A percentile compares a stretch with the other conserved stretches of the same genome.
Evolutionary conservation across 2,888 invertebrate species (phyloP).

Genomic region (Mythimna vitellina): DNA sequence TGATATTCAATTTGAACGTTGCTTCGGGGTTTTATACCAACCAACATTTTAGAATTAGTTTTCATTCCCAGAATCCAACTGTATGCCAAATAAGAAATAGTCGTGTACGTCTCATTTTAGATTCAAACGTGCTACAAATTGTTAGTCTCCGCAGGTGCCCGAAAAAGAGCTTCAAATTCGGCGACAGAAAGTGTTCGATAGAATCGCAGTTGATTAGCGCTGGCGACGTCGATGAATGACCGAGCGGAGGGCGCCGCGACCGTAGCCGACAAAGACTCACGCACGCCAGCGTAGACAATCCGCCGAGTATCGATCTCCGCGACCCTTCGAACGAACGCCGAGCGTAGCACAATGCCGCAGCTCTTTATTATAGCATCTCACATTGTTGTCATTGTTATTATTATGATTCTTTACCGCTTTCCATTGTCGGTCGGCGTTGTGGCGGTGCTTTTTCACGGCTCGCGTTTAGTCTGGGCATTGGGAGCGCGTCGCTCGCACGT

Average conservation of each 20-base stretch:
- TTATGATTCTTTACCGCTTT: conserved; percentile 91
- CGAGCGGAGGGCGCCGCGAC: conserved; percentile 73
- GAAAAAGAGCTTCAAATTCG: conserved; percentile 58
- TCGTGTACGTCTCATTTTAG: conserved; percentile 58
- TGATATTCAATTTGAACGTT: conserved; percentile 17
- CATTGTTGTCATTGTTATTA: conserved; percentile 91
- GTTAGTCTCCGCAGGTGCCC: conserved; percentile 53
- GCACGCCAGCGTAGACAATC: conserved; percentile 88
- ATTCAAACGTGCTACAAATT: conserved; percentile 61
- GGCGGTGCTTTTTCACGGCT: conserved; percentile 91
- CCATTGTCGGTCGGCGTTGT: conserved; percentile 90
- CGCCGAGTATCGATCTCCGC: conserved; percentile 89
- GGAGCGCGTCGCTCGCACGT: conserved; percentile 90
- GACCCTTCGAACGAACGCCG: conserved; percentile 89
- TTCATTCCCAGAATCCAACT: conserved; percentile 27
- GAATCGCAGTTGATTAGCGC: conserved; percentile 81
- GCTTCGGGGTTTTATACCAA: not conserved
- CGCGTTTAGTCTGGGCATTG: conserved; percentile 90
- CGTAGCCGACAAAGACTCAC: conserved; percentile 84
- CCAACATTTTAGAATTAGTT: conserved; percentile 32
- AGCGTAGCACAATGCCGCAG: conserved; percentile 89
- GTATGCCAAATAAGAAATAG: conserved; percentile 40
- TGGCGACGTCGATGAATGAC: conserved; percentile 78
- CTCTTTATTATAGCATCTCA: conserved; percentile 91
- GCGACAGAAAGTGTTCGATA: conserved; percentile 63